Conservation (phyloP, 2,113 vertebrate genomes). For the Corydoras sp. region DNA sequence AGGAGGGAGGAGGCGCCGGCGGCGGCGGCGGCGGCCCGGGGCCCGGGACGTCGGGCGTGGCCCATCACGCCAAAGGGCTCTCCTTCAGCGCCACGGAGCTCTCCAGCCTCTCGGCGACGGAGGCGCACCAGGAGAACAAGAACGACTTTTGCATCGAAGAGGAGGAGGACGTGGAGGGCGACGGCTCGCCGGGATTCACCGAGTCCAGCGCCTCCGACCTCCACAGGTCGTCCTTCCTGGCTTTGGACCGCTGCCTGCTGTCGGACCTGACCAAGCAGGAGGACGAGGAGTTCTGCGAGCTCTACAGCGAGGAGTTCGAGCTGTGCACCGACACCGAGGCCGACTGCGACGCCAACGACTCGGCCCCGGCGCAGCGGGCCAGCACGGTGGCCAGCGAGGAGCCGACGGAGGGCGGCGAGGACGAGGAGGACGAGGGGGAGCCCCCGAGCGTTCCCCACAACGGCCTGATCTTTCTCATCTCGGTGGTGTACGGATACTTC, state of each 20-base stretch:
- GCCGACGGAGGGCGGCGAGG: constrained; percentile 56
- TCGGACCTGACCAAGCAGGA: constrained; percentile 88
- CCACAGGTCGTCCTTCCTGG: constrained; percentile 67
- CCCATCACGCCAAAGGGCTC: constrained; percentile 83
- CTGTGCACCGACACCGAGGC: constrained; percentile 75
- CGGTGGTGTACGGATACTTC: constrained; percentile 85
- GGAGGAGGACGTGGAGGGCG: constrained; percentile 83
- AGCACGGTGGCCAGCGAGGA: constrained; percentile 65
- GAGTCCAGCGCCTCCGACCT: constrained; percentile 29
- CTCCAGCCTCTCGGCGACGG: constrained; percentile 74
- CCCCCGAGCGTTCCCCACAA: constrained; percentile 71
- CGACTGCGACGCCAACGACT: constrained; percentile 58
- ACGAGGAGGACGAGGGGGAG: constrained; percentile 52
- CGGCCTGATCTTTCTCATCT: constrained; percentile 74
- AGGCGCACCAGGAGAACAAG: constrained; percentile 87
- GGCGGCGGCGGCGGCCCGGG: constrained; percentile 66
- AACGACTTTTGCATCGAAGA: constrained; percentile 95
- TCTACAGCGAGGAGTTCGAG: constrained; percentile 88
- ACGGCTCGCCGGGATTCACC: constrained; percentile 61
- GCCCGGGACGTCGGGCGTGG: constrained; percentile 64
- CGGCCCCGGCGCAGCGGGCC: constrained; percentile 53
- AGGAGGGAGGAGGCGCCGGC: constrained; percentile 73
- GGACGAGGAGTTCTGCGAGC: constrained; percentile 92
- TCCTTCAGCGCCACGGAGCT: constrained; percentile 94
- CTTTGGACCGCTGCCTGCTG: constrained; percentile 84